Evolutionary conservation across 2,888 invertebrate species (phyloP).

Genomic region (Lasioglossum oenotherae): DNA sequence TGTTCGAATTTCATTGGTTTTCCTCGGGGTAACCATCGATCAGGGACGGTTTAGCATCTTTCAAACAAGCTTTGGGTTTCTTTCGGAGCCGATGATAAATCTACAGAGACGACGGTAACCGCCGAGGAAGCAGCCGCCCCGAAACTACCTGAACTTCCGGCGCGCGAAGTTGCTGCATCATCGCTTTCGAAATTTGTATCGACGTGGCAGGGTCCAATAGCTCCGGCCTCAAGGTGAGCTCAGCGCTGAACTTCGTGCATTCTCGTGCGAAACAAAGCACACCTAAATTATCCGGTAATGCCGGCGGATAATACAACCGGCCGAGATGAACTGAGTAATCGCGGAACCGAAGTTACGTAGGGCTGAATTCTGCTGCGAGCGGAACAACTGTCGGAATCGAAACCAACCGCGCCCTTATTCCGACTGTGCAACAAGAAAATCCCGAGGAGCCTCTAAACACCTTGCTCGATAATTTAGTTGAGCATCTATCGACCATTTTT

Average conservation of each 20-base stretch:
- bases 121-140: neutral
- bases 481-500: neutral
- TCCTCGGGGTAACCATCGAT: neutral
- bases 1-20: neutral
- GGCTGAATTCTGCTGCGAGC: conserved; percentile 10
- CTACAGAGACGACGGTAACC: neutral
- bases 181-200: conserved; percentile 50
- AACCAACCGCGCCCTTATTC: neutral
- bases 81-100: neutral
- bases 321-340: conserved; percentile 20
- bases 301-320: conserved; percentile 10
- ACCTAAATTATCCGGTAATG: conserved; percentile 26
- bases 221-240: conserved; percentile 18
- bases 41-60: neutral
- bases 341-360: conserved; percentile 21
- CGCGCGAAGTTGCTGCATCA: conserved; percentile 27
- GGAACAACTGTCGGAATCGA: neutral
- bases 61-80: neutral
- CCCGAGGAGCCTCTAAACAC: neutral
- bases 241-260: conserved; percentile 37
- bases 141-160: conserved; percentile 7
- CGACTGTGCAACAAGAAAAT: neutral
- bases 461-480: neutral
- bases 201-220: conserved; percentile 21
- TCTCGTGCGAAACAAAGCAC: conserved; percentile 37